These are phyloP conservation scores for Octodonta nipae DNA, from an alignment of 2,888 invertebrate species.

Conservation along the genomic window DNA sequence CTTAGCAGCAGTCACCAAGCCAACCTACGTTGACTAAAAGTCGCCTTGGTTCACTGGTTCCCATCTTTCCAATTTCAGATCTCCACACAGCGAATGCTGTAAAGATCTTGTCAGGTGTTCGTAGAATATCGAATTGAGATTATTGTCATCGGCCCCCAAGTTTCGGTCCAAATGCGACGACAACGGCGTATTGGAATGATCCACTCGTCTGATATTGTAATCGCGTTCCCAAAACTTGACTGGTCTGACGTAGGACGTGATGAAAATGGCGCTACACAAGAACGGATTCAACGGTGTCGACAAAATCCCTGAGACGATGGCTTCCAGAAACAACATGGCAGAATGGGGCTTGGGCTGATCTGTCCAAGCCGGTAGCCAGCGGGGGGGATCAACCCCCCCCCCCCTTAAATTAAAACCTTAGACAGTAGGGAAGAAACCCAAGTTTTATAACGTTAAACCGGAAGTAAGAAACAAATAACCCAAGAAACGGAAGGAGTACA, in stretches of 20 bases:
- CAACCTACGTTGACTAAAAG: conserved; percentile 91
- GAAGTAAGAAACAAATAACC: too few relatives aligned
- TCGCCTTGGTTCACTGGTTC: too few relatives aligned
- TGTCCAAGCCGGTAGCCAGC: too few relatives aligned
- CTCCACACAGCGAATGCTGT: conserved; percentile 90
- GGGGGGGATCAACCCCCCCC: too few relatives aligned
- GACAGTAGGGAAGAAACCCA: too few relatives aligned
- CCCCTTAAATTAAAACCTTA: too few relatives aligned
- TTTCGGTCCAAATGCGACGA: conserved; percentile 91
- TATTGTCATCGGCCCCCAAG: conserved; percentile 88
- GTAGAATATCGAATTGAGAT: conserved; percentile 97
- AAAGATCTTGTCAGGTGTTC: conserved; percentile 93
- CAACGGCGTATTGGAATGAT: conserved; percentile 91
- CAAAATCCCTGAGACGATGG: conserved; percentile 79
- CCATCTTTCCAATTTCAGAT: conserved; percentile 62
- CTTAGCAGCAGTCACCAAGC: conserved; percentile 92
- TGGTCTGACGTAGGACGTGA: conserved; percentile 96
- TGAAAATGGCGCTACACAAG: conserved; percentile 93
- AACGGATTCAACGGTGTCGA: conserved; percentile 95
- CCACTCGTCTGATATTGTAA: conserved; percentile 92
- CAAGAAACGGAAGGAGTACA: too few relatives aligned
- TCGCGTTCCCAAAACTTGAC: conserved; percentile 99
- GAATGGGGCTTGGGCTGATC: too few relatives aligned
- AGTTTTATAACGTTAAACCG: too few relatives aligned
- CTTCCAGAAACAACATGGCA: conserved; percentile 93